Percentiles rank a stretch among this genome's conserved stretches.
Conservation (phyloP, 2,888 invertebrate species). For the Trichogramma evanescens region DNA sequence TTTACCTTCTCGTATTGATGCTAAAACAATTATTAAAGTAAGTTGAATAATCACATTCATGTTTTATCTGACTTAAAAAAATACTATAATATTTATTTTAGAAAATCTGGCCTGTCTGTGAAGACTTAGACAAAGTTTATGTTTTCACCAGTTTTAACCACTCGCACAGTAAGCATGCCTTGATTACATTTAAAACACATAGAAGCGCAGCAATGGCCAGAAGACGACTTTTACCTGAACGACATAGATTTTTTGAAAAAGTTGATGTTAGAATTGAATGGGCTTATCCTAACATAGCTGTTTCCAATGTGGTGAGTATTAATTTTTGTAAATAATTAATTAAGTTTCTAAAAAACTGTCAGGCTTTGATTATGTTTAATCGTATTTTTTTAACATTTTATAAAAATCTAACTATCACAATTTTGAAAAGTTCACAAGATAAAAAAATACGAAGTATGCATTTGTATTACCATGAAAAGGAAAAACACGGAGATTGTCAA, state of each 20-base stretch:
- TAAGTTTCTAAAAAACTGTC: not conserved
- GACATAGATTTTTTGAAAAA: conserved; percentile 30
- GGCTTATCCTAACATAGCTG: conserved; percentile 35
- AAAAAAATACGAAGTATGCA: conserved; percentile 11
- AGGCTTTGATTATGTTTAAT: not conserved
- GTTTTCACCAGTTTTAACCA: conserved; percentile 32
- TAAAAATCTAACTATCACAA: not conserved
- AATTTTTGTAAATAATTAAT: not conserved
- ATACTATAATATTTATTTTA: conserved; percentile 18
- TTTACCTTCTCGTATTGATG: conserved; percentile 24
- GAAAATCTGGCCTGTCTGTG: conserved; percentile 35
- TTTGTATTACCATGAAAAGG: conserved; percentile 4
- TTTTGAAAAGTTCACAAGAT: not conserved
- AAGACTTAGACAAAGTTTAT: conserved; percentile 33
- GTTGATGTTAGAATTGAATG: conserved; percentile 38
- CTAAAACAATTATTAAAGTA: conserved; percentile 12
- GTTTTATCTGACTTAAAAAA: not conserved
- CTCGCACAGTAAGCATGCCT: conserved; percentile 54
- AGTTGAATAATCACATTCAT: not conserved
- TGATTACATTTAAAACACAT: conserved; percentile 68
- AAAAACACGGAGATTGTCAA: conserved; percentile 2
- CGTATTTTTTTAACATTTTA: not conserved
- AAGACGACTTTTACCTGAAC: conserved; percentile 51
- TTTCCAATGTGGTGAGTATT: conserved; percentile 36
- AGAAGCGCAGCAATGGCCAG: conserved; percentile 57